A percentile compares a stretch with the other conserved stretches of the same genome.
Evolutionary conservation across 2,888 invertebrate genomes (phyloP).

Genomic region (Eristalis pertinax): DNA sequence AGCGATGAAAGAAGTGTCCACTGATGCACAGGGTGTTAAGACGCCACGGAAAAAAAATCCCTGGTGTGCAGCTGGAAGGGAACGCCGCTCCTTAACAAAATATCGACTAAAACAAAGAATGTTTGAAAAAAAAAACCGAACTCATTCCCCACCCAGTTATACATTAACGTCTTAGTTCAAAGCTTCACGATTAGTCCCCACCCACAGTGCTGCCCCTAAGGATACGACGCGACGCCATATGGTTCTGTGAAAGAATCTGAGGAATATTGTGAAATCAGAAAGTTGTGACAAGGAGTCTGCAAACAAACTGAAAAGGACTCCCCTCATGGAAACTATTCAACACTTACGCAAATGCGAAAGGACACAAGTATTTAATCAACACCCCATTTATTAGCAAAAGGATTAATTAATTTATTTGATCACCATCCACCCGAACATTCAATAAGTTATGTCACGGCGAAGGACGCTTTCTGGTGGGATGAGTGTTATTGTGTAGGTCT

Average conservation of each 20-base stretch:
- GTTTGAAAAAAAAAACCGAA: neutral
- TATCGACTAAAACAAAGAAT: no score
- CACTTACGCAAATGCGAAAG: constrained; percentile 61
- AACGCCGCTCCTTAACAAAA: no score
- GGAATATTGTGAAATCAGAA: neutral
- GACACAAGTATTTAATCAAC: constrained; percentile 73
- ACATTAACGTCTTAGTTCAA: neutral
- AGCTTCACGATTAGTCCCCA: neutral
- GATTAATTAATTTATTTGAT: constrained; percentile 81
- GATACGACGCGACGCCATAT: neutral
- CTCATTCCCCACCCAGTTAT: neutral
- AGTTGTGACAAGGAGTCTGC: neutral
- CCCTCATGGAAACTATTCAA: constrained; percentile 13
- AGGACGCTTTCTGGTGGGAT: constrained; percentile 17
- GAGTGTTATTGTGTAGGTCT: neutral
- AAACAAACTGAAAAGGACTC: neutral
- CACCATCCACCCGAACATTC: constrained; percentile 77
- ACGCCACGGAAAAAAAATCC: no score
- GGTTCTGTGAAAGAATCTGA: neutral
- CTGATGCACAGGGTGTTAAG: no score
- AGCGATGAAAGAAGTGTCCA: no score
- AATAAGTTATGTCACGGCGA: constrained; percentile 68
- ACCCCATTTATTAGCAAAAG: constrained; percentile 80
- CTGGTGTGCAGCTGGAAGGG: no score
- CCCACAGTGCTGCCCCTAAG: neutral